Evolutionary conservation across 2,797 vertebrate species (phyloP).

Genomic region (Paratrypauchen microcephalus): DNA sequence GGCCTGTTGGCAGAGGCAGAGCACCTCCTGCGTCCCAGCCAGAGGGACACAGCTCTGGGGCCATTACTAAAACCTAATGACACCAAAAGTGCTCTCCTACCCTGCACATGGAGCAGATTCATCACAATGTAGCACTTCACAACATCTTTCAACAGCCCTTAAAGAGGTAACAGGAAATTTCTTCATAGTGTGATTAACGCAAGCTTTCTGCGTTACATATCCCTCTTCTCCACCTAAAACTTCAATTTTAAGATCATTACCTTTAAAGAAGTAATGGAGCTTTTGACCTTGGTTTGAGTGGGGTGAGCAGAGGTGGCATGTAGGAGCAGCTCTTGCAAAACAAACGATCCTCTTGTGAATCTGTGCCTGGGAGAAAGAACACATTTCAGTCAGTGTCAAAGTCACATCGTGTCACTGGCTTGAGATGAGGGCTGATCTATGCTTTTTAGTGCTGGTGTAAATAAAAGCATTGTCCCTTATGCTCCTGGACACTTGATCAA

Average conservation of each 20-base stretch:
- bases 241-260: conserved; percentile 56
- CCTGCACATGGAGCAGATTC: conserved; percentile 53
- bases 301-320: conserved; percentile 25
- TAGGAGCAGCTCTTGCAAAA: conserved; percentile 35
- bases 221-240: conserved; percentile 58
- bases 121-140: conserved; percentile 63
- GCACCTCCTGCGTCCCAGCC: conserved; percentile 45
- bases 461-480: conserved; percentile 56
- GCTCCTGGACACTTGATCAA: conserved; percentile 57
- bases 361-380: conserved; percentile 47
- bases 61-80: conserved; percentile 78
- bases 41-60: conserved; percentile 48
- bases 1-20: conserved; percentile 61
- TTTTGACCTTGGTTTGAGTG: conserved; percentile 43
- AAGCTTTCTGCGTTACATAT: conserved; percentile 41
- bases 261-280: conserved; percentile 15
- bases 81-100: conserved; percentile 68
- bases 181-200: conserved; percentile 49
- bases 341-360: conserved; percentile 44
- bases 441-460: conserved; percentile 54
- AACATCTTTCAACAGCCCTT: conserved; percentile 59
- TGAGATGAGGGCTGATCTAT: conserved; percentile 62
- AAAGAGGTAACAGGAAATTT: conserved; percentile 59
- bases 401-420: conserved; percentile 59
- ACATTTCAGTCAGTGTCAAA: conserved; percentile 60